Base-by-base conservation (phyloP, 1,140 invertebrate genomes). In the Scaptomyza hsui region DNA sequence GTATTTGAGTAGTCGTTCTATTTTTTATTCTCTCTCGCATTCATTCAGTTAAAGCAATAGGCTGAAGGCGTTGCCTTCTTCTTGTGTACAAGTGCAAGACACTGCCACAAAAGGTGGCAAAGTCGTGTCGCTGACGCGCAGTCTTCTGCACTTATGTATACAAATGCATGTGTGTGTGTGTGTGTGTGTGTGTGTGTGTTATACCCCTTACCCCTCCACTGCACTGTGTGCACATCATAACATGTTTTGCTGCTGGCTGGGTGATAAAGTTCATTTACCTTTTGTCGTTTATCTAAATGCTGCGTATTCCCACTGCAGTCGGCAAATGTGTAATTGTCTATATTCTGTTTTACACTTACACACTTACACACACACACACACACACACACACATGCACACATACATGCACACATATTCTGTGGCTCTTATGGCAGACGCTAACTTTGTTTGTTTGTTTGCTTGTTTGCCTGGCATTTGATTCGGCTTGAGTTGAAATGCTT, bases 211-310 rank as follows among this genome's bases (percentile, higher is more conserved):
- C n/a, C n/a, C n/a, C n/a, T n/a, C n/a, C n/a, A n/a, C n/a, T n/a
- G n/a, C n/a, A n/a, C n/a, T 44, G 45, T 32, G 45, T 62, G 45
- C 56, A 21, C 49, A 35, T 65, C 61, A 57, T 71, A 71, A 71
- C 69, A 72, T 74, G 67, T 76, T 68, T 69, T 57, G 56, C 68
- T 82, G 63, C 68, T 63, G 82, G 62, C 45, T 71, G 80, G 77
- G 62, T 86, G 81, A 76, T 89, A 85, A 79, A 89, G 83, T 89
- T 89, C 83, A 85, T 89, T 89, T 83, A 89, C 83, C 83, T 85
- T 85, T 85, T 73, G 73, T 75, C 80, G 72, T 86, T 85, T 85
- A 86, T 88, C 78, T 81, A 78, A 83, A 81, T 75, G 48, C 63
- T 70, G 64, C 69, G 69, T 51, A 42, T 29, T 29, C 53, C 24